Evolutionary conservation across 2,888 invertebrate genomes (phyloP), one percentile per base, ranked within the genome.

Genomic region (Leptinotarsa tumamoca): DNA sequence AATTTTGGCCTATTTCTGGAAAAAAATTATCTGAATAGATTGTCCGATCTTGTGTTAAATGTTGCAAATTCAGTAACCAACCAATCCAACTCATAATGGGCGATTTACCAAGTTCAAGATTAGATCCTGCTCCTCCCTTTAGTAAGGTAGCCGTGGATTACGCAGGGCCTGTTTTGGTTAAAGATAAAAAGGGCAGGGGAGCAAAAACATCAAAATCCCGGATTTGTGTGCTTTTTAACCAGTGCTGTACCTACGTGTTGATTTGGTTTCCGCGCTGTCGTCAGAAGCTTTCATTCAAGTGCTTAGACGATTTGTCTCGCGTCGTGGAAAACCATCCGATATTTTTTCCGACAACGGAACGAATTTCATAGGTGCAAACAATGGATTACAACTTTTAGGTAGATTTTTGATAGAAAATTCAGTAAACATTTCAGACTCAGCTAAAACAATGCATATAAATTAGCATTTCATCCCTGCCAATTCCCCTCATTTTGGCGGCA

Each of bases 131-230:
- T 68, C 73, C 74, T 33, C 80, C 80, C 10, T 80, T 82, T 73
- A 58, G 50, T 15, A 74, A 67, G 49, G 73, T 74, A 49, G 82
- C 78, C 49, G 71, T 80, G 10, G 82, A 82, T 70, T 81, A 75
- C 71, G 80, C 77, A n/a, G 58, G 21, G 54, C 51, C 33, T 21
- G 54, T 54, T n/a, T 51, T 51, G 17, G 4, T 51, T 17, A 56
- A 18, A 56, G 21, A 56, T 56, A 13, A 10, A 56, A 56, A 56
- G 56, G n/a, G 56, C 13, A 56, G 54, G n/a, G 54, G 21, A 5
- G 17, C 54, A n/a, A 54, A 54, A 54, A 54, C 54, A 7, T 54
- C 17, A 4, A 54, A 54, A 18, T 17, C 54, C 7, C 10, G 54
- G 21, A 54, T 54, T n/a, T n/a, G 56, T 56, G 13, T 56, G n/a